A percentile compares a stretch with the other conserved stretches of the same genome.
Conservation (phyloP, 1,140 invertebrate genomes). For the Venustaconcha ellipsiformis region DNA sequence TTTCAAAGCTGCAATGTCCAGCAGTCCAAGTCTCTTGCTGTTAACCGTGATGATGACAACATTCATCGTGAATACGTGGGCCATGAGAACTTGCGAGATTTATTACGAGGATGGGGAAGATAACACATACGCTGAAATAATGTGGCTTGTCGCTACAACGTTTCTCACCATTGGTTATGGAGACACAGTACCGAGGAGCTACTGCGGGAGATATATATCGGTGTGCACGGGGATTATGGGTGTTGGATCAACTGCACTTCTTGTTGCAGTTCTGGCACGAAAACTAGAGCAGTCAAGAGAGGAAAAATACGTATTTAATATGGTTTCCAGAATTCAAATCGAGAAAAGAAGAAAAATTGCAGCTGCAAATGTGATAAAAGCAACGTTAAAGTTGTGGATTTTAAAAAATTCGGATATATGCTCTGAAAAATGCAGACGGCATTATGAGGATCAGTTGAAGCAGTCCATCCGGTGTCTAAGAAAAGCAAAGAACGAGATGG, state of each 20-base stretch:
- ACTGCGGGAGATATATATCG: conserved; percentile 63
- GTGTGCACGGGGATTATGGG: conserved; percentile 62
- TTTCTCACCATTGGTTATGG: conserved; percentile 68
- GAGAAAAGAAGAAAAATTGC: conserved; percentile 43
- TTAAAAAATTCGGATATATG: conserved; percentile 33
- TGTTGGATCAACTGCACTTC: conserved; percentile 59
- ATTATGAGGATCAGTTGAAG: conserved; percentile 41
- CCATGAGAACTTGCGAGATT: conserved; percentile 58
- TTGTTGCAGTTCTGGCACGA: conserved; percentile 60
- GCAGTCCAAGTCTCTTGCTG: conserved; percentile 54
- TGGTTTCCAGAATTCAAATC: conserved; percentile 49
- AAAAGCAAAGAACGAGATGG: conserved; percentile 32
- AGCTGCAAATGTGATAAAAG: conserved; percentile 53
- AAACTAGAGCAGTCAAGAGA: conserved; percentile 49
- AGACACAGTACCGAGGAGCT: conserved; percentile 60
- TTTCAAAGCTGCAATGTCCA: conserved; percentile 64
- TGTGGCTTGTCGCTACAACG: conserved; percentile 68
- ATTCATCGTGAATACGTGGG: conserved; percentile 60
- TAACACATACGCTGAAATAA: conserved; percentile 49
- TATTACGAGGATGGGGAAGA: conserved; percentile 37
- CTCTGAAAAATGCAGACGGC: conserved; percentile 28
- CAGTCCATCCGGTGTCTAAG: conserved; percentile 31
- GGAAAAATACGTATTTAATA: conserved; percentile 56
- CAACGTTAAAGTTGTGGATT: conserved; percentile 40
- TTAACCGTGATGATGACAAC: conserved; percentile 53